These are phyloP conservation scores for Xanthia icteritia DNA, from an alignment of 2,888 invertebrate species.

Conservation along the genomic window DNA sequence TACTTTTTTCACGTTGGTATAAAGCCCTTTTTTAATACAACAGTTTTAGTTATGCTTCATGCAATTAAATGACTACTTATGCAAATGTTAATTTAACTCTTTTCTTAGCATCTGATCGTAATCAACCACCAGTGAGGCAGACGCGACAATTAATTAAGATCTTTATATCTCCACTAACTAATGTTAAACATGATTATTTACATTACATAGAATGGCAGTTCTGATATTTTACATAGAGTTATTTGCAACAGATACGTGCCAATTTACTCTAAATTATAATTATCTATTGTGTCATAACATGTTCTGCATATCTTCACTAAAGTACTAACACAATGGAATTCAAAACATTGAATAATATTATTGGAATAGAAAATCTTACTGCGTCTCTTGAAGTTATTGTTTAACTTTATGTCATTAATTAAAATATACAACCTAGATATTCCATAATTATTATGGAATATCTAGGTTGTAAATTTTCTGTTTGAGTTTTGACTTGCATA, in stretches of 20 bases:
- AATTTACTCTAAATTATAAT: background rate
- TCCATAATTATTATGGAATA: too few relatives aligned
- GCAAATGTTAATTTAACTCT: slow-evolving; percentile 15
- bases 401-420: background rate
- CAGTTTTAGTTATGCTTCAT: background rate
- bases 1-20: slow-evolving; percentile 24
- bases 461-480: background rate
- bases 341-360: slow-evolving; percentile 10
- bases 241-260: background rate
- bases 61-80: slow-evolving; percentile 13
- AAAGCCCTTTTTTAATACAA: slow-evolving; percentile 28
- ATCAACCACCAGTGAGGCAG: slow-evolving; percentile 30
- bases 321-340: slow-evolving; percentile 15
- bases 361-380: background rate
- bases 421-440: too few relatives aligned
- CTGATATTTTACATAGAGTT: slow-evolving; percentile 44
- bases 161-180: slow-evolving; percentile 56
- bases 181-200: slow-evolving; percentile 68
- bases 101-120: slow-evolving; percentile 10
- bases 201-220: slow-evolving; percentile 45
- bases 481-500: background rate
- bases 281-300: too few relatives aligned
- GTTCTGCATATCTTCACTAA: background rate
- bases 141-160: slow-evolving; percentile 56
- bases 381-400: background rate